Percentiles rank a stretch among this genome's conserved stretches.
These are phyloP conservation scores for Euura lappo DNA, from an alignment of 1,140 invertebrate genomes.

Conservation along the genomic window DNA sequence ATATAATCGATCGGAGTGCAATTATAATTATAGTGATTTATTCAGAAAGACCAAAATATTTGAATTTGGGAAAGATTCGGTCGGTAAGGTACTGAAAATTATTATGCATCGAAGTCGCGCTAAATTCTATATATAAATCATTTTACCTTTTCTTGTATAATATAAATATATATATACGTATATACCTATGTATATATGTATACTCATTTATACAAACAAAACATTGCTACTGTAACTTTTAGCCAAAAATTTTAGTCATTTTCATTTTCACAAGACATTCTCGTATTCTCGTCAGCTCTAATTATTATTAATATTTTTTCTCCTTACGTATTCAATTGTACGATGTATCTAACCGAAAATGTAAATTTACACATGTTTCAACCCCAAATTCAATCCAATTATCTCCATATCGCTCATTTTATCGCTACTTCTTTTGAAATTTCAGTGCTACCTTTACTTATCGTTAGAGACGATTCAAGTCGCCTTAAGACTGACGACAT, in stretches of 20 bases:
- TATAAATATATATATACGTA: background rate
- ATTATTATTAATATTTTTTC: too few species aligned
- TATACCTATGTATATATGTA: too few species aligned
- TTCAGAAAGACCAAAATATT: background rate
- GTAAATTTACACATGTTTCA: too few species aligned
- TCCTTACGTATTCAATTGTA: too few species aligned
- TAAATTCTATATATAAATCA: background rate
- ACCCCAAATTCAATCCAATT: too few species aligned
- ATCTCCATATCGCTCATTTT: too few species aligned
- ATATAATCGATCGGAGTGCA: background rate
- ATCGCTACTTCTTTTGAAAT: background rate
- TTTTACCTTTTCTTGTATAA: background rate
- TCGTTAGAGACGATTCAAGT: background rate
- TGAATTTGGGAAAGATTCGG: background rate
- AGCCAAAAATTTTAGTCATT: too few species aligned
- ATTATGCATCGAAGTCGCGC: background rate
- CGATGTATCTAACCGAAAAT: too few species aligned
- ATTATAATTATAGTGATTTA: background rate
- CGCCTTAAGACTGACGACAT: constrained; percentile 55
- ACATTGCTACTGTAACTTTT: background rate
- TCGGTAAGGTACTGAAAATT: background rate
- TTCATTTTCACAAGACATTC: too few species aligned
- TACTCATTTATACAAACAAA: background rate
- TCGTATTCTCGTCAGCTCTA: too few species aligned
- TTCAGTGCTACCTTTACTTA: background rate